These are phyloP conservation scores for Potamilus streckersoni DNA, from an alignment of 1,140 invertebrate species.

Conservation along the genomic window DNA sequence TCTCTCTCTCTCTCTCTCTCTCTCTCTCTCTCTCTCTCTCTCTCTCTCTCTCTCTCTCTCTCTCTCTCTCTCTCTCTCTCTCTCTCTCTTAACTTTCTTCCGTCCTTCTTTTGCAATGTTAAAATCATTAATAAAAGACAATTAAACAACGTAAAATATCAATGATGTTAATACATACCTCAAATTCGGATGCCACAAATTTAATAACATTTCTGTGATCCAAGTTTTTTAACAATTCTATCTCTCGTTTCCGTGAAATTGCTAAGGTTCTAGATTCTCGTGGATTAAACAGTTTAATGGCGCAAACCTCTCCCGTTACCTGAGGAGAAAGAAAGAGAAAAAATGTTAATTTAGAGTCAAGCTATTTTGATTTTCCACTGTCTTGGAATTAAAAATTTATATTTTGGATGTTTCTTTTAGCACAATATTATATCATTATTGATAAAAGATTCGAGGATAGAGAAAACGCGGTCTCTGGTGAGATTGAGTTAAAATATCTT, in stretches of 20 bases:
- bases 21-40: slow-evolving; percentile 21
- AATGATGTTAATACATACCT: slow-evolving; percentile 66
- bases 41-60: slow-evolving; percentile 11
- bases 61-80: slow-evolving; percentile 18
- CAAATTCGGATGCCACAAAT: slow-evolving; percentile 93
- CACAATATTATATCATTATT: no score
- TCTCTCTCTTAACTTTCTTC: slow-evolving; percentile 2
- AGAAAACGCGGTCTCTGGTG: no score
- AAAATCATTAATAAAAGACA: no score
- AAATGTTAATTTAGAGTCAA: no score
- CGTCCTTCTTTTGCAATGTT: not conserved
- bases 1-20: not conserved
- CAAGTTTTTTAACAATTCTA: slow-evolving; percentile 90
- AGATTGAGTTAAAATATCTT: no score
- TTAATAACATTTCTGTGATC: slow-evolving; percentile 98
- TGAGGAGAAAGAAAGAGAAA: slow-evolving; percentile 53
- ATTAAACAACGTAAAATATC: no score
- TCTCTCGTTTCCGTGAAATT: slow-evolving; percentile 91
- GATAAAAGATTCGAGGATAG: no score
- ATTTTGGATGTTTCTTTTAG: no score
- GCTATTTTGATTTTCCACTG: no score
- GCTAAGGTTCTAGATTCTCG: slow-evolving; percentile 87
- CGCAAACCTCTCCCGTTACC: slow-evolving; percentile 89
- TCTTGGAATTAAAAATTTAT: no score
- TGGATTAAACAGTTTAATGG: slow-evolving; percentile 97